phyloP scores from a whole-genome alignment of 92 coral and sea anemone species.

The Zoanthus gigantus region DNA sequence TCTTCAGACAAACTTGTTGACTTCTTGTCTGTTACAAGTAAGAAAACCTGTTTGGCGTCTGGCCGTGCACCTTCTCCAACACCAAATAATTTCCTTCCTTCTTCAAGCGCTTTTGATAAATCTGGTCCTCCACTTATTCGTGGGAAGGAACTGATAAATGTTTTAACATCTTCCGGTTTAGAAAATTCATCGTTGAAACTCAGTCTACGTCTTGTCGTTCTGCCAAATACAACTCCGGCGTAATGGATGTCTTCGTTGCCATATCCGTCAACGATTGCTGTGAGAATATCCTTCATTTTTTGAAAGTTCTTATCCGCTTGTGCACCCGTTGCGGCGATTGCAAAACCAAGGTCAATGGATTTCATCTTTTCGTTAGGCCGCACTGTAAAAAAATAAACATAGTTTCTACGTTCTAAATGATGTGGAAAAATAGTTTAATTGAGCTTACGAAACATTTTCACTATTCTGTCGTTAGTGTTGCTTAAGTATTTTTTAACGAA shows the following conservation, averaged over 20 bases:
- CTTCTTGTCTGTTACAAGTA: conserved; percentile 71
- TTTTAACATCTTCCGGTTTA: conserved; percentile 38
- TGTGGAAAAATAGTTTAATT: no score
- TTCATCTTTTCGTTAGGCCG: conserved; percentile 40
- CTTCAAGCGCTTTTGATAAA: conserved; percentile 76
- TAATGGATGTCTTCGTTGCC: conserved; percentile 70
- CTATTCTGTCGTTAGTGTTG: no score
- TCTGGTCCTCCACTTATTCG: conserved; percentile 64
- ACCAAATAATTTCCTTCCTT: conserved; percentile 76
- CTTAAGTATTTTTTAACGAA: no score
- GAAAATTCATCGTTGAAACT: conserved; percentile 52
- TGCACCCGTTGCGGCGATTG: conserved; percentile 79
- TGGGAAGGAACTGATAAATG: conserved; percentile 53
- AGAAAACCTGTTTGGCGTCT: conserved; percentile 66
- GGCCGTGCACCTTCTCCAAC: conserved; percentile 57
- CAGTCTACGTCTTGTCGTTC: conserved; percentile 49
- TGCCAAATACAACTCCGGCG: conserved; percentile 78
- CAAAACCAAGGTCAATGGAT: conserved; percentile 84
- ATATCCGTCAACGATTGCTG: conserved; percentile 75
- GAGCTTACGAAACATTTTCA: no score
- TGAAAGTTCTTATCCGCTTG: conserved; percentile 60
- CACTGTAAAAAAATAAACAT: conserved; percentile 2
- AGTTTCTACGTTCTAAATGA: no score
- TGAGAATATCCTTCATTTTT: conserved; percentile 81
- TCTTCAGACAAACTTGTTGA: conserved; percentile 52